phyloP scores from a whole-genome alignment of 1,140 invertebrate species.

The Drosophila truncata region DNA sequence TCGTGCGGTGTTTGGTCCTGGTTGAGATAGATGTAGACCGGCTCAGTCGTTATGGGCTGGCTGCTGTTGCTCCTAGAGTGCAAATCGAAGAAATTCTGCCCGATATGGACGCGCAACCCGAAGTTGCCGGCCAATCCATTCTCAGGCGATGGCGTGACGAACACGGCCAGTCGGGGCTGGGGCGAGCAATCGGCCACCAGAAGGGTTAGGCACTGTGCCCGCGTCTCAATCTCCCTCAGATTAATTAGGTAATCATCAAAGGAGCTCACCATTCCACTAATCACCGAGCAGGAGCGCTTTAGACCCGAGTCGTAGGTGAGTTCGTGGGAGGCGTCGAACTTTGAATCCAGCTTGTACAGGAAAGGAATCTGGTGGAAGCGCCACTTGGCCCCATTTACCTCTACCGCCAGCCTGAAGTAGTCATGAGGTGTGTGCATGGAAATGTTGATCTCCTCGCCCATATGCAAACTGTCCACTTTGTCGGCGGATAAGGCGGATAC shows the following conservation, averaged over 20 bases:
- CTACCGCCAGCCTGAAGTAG: slow-evolving; percentile 74
- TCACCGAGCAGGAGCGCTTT: slow-evolving; percentile 81
- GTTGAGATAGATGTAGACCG: slow-evolving; percentile 76
- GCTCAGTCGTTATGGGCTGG: slow-evolving; percentile 29
- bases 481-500: slow-evolving; percentile 75
- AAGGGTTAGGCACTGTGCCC: slow-evolving; percentile 65
- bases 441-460: slow-evolving; percentile 76
- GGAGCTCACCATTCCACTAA: slow-evolving; percentile 79
- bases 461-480: slow-evolving; percentile 75
- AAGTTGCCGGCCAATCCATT: slow-evolving; percentile 61
- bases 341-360: slow-evolving; percentile 79
- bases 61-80: slow-evolving; percentile 55
- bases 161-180: slow-evolving; percentile 71
- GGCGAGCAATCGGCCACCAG: slow-evolving; percentile 79
- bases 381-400: slow-evolving; percentile 78
- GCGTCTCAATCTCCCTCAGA: slow-evolving; percentile 56
- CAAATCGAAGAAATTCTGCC: slow-evolving; percentile 74
- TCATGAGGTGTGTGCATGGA: slow-evolving; percentile 76
- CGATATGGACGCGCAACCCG: slow-evolving; percentile 75
- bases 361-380: slow-evolving; percentile 83
- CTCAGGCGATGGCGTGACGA: slow-evolving; percentile 58
- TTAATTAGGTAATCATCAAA: slow-evolving; percentile 82
- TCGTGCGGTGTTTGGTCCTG: slow-evolving; percentile 58
- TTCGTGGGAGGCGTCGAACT: slow-evolving; percentile 82
- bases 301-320: slow-evolving; percentile 75